Evolutionary conservation across 2,797 vertebrate species (phyloP).

Genomic region (Lutjanus argentimaculatus): DNA sequence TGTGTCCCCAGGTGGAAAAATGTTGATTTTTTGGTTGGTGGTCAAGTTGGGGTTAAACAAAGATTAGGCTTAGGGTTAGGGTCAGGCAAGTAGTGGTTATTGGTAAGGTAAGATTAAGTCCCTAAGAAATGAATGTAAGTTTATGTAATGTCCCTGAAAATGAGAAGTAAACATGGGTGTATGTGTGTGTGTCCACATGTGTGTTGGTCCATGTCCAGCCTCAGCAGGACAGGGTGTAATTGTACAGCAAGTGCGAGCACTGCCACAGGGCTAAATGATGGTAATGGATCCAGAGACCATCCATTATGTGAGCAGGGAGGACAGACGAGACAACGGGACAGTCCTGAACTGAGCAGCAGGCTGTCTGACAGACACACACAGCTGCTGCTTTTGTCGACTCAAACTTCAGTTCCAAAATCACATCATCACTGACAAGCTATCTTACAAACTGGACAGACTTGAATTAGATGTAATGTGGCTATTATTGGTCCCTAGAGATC

Average conservation of each 20-base stretch:
- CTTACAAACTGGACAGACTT: background rate
- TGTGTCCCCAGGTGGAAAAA: no score
- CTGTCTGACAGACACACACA: slow-evolving; percentile 21
- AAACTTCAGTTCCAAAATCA: background rate
- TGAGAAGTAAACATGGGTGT: background rate
- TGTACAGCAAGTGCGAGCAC: background rate
- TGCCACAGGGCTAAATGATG: slow-evolving; percentile 8
- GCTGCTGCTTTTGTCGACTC: slow-evolving; percentile 1
- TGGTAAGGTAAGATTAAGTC: no score
- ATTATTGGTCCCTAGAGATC: background rate
- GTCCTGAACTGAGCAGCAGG: background rate
- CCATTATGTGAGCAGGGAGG: slow-evolving; percentile 14
- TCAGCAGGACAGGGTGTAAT: slow-evolving; percentile 3
- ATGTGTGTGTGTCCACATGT: background rate
- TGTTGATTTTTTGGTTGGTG: no score
- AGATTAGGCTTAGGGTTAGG: no score
- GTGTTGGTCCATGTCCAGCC: background rate
- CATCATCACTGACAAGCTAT: background rate
- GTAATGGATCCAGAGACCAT: slow-evolving; percentile 12
- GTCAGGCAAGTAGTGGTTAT: no score
- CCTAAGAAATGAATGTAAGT: no score
- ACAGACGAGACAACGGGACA: slow-evolving; percentile 4
- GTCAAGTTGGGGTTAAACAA: no score
- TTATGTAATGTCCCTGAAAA: no score
- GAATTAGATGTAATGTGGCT: background rate